phyloP scores from a whole-genome alignment of 2,113 vertebrate species.

The Tragelaphus strepsiceros region DNA sequence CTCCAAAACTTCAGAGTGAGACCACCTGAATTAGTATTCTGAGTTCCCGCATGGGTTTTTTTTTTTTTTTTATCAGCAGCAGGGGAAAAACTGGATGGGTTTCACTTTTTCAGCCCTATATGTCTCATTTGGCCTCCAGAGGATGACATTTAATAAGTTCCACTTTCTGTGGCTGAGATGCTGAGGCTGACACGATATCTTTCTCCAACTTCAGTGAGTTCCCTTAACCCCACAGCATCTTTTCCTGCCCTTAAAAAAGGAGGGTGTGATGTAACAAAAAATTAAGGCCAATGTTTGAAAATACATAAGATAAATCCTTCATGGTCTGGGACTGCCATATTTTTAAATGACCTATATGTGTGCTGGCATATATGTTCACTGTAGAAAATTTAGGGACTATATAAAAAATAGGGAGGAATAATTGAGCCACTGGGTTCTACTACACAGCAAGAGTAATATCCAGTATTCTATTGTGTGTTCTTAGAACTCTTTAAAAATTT shows the following conservation, averaged over 20 bases:
- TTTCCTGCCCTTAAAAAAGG: not conserved
- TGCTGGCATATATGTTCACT: not conserved
- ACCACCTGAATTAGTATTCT: not conserved
- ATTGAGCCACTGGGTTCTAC: not conserved
- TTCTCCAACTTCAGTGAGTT: not conserved
- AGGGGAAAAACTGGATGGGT: not conserved
- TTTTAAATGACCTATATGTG: not conserved
- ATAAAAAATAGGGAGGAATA: not conserved
- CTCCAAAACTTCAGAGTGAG: not conserved
- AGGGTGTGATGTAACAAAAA: not conserved
- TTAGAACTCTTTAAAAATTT: not conserved
- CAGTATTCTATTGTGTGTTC: not conserved
- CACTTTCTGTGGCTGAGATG: not conserved
- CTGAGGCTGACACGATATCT: not conserved
- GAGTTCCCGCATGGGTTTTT: not conserved
- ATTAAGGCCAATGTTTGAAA: not conserved
- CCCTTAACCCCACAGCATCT: fast-evolving
- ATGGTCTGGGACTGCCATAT: not conserved
- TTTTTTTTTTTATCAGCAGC: not conserved
- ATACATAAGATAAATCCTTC: not conserved
- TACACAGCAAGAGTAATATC: not conserved
- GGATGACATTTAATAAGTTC: not conserved
- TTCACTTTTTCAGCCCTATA: not conserved
- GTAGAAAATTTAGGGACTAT: not conserved
- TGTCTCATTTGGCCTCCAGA: not conserved